Conservation (phyloP, 2,113 vertebrate genomes). For the Anguilla rostrata region DNA sequence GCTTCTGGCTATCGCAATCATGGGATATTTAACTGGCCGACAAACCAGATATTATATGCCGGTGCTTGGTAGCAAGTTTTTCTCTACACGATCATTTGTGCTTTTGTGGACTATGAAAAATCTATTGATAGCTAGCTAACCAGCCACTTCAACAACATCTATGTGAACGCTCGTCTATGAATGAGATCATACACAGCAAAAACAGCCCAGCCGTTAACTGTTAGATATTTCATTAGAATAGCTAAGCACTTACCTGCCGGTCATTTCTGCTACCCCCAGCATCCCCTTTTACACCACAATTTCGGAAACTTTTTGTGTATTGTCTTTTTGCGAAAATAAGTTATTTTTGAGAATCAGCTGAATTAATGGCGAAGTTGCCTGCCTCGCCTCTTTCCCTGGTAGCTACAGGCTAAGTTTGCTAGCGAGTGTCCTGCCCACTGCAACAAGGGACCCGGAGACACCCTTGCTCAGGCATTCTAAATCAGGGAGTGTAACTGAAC, state of each 20-base stretch:
- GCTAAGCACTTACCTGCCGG: constrained; percentile 55
- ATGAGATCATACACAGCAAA: not conserved
- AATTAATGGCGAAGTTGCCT: constrained; percentile 46
- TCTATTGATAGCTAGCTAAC: not conserved
- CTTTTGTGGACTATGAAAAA: not conserved
- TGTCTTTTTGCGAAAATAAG: constrained; percentile 52
- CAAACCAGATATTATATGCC: not conserved
- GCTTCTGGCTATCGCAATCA: not conserved
- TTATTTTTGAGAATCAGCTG: not conserved
- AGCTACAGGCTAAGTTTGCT: not conserved
- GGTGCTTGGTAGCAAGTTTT: not conserved
- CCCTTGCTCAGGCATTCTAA: constrained; percentile 21
- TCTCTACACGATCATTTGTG: not conserved
- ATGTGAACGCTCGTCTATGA: not conserved
- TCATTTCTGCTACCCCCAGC: constrained; percentile 68
- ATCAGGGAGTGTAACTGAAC: constrained; percentile 2
- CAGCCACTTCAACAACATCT: not conserved
- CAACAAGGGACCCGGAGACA: constrained; percentile 17
- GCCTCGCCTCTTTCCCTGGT: constrained; percentile 42
- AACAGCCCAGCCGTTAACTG: not conserved
- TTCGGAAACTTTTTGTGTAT: not conserved
- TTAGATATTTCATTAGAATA: not conserved
- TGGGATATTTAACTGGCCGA: not conserved
- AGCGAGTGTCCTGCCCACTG: not conserved
- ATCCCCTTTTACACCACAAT: constrained; percentile 41